Evolutionary conservation across 2,888 invertebrate genomes (phyloP).

Genomic region (Chymomyza fuscimana): DNA sequence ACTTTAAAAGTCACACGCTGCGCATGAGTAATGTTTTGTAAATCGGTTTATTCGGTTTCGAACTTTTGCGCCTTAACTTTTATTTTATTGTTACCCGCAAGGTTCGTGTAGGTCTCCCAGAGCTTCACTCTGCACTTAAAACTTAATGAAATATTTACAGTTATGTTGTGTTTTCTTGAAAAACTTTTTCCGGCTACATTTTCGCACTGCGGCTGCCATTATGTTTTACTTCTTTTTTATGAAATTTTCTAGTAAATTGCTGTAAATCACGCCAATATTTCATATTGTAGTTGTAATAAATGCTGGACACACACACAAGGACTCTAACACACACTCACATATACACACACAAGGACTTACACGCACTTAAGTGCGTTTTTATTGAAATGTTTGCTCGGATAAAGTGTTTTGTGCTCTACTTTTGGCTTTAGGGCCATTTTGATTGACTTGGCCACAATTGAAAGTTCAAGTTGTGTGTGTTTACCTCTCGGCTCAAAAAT

Average conservation of each 20-base stretch:
- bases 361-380: slow-evolving; percentile 9
- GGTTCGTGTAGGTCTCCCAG: slow-evolving; percentile 20
- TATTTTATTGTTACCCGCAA: slow-evolving; percentile 57
- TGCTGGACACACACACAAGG: slow-evolving; percentile 19
- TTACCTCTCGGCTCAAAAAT: slow-evolving; percentile 15
- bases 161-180: slow-evolving; percentile 50
- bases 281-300: slow-evolving; percentile 51
- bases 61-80: slow-evolving; percentile 42
- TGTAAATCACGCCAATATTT: slow-evolving; percentile 63
- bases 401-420: slow-evolving; percentile 21
- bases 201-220: background rate
- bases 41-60: slow-evolving; percentile 19
- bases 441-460: background rate
- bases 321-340: background rate
- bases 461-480: slow-evolving; percentile 3
- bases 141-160: slow-evolving; percentile 71
- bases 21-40: slow-evolving; percentile 65
- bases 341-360: background rate
- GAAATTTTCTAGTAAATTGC: slow-evolving; percentile 56
- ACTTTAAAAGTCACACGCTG: slow-evolving; percentile 54
- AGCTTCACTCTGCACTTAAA: slow-evolving; percentile 49
- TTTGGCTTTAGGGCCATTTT: slow-evolving; percentile 11
- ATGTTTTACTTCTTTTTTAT: slow-evolving; percentile 11
- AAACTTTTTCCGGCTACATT: slow-evolving; percentile 35
- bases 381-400: slow-evolving; percentile 36